Conservation (phyloP, 2,888 invertebrate genomes). For the Rugalucina vietnamica region DNA sequence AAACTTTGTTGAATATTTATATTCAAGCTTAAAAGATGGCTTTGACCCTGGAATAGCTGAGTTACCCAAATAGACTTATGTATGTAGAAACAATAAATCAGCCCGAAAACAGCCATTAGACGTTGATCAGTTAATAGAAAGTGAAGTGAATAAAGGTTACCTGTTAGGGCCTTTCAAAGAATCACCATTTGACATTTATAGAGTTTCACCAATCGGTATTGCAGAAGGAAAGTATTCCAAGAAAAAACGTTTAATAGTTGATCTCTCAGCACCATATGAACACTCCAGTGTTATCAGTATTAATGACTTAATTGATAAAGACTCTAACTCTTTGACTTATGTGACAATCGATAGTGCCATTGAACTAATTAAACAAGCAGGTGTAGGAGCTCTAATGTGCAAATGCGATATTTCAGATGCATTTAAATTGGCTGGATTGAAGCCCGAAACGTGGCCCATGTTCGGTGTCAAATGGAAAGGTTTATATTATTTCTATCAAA, state of each 20-base stretch:
- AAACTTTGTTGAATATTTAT: too few relatives aligned
- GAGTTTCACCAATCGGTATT: conserved; percentile 52
- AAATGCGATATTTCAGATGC: conserved; percentile 56
- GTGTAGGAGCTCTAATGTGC: conserved; percentile 26
- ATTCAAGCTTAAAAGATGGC: too few relatives aligned
- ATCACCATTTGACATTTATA: too few relatives aligned
- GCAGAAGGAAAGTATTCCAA: conserved; percentile 52
- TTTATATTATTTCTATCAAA: conserved; percentile 38
- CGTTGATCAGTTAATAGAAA: too few relatives aligned
- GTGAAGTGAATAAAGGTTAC: too few relatives aligned
- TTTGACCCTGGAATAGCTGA: too few relatives aligned
- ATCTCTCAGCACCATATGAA: conserved; percentile 57
- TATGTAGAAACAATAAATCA: too few relatives aligned
- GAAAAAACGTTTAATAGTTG: conserved; percentile 55
- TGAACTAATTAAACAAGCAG: conserved; percentile 27
- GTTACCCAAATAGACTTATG: too few relatives aligned
- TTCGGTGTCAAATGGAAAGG: conserved; percentile 49
- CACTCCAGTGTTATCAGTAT: conserved; percentile 35
- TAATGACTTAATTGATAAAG: conserved; percentile 57
- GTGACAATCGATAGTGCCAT: conserved; percentile 60
- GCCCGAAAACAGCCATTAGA: too few relatives aligned
- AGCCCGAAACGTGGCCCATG: conserved; percentile 34
- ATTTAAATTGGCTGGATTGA: conserved; percentile 48
- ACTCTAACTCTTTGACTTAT: conserved; percentile 41
- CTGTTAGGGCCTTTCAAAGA: too few relatives aligned